Base-by-base conservation (phyloP, 2,888 invertebrate species). In the Morinoia aosen region DNA sequence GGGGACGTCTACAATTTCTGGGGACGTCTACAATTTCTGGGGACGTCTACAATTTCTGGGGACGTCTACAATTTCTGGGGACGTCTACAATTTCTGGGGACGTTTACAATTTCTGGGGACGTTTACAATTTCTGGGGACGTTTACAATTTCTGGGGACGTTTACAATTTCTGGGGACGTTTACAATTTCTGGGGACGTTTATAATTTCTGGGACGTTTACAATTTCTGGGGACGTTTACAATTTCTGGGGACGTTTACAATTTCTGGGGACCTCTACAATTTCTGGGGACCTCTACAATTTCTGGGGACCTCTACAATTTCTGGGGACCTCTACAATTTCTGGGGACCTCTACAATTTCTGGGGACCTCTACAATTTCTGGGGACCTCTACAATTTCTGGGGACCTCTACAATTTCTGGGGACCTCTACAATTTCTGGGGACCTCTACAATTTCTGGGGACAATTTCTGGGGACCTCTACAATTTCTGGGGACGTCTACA, bases 401-500 rank as follows among this genome's bases (percentile, higher is more conserved):
- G 94, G 14, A 91, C 10, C 2, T 12, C 58, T 57, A n/a, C 25
- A 58, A 16, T 88, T 95, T 95, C 33, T 2, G 8, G 40, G 94
- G 14, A 91, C 10, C 2, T 12, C 58, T 57, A n/a, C 25, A 58
- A 16, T 88, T 95, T 95, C 33, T 2, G 8, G 40, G 94, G 14
- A 91, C 10, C 2, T 12, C 58, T 57, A n/a, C 25, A 58, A 16
- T 88, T 95, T 95, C 33, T 2, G 8, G 40, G 94, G 14, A 91
- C n/a, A n/a, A n/a, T n/a, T n/a, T n/a, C n/a, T n/a, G n/a, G n/a
- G n/a, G n/a, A 94, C 94, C 48, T 7, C 58, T 57, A n/a, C 25
- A 58, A 16, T 88, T 95, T 95, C 33, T 2, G 8, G 40, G 94
- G 14, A 91, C 88, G 61, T 94, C 11, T 96, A 96, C 5, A n/a